Percentiles rank a stretch among this genome's conserved stretches.
Conservation (phyloP, 2,888 invertebrate genomes). For the Tetragonisca angustula region DNA sequence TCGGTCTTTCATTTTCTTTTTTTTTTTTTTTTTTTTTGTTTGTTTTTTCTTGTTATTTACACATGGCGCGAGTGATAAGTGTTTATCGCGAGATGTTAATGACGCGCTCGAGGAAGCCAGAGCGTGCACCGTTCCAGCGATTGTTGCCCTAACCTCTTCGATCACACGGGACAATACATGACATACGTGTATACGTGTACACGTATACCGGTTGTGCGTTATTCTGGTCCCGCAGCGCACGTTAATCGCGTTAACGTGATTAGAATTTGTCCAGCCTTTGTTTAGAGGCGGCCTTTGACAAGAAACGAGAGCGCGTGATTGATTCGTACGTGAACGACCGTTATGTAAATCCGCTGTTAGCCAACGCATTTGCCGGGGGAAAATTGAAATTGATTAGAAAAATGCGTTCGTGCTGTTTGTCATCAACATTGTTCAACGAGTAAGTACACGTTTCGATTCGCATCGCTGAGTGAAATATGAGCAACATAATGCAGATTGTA, state of each 20-base stretch:
- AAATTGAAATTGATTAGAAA: neutral
- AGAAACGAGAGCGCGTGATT: neutral
- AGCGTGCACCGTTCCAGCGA: neutral
- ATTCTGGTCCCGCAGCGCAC: conserved; percentile 52
- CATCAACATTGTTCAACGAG: neutral
- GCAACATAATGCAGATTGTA: no score
- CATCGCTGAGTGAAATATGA: neutral
- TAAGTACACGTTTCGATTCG: neutral
- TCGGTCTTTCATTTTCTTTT: neutral
- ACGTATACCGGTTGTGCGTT: conserved; percentile 5
- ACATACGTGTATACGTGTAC: neutral
- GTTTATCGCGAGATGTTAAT: neutral
- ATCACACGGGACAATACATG: conserved; percentile 2
- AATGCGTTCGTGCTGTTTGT: neutral
- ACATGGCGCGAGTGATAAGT: neutral
- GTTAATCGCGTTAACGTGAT: conserved; percentile 71
- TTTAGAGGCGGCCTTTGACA: neutral
- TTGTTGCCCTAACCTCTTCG: conserved; percentile 40
- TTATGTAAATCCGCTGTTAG: neutral
- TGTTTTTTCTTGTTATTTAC: no score
- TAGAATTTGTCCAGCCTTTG: conserved; percentile 36
- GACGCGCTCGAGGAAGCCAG: neutral
- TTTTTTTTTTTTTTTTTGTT: no score
- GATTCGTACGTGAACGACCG: neutral
- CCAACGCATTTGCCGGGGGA: neutral